phyloP scores from a whole-genome alignment of 2,888 invertebrate species.

The Dexiosoma caninum region DNA sequence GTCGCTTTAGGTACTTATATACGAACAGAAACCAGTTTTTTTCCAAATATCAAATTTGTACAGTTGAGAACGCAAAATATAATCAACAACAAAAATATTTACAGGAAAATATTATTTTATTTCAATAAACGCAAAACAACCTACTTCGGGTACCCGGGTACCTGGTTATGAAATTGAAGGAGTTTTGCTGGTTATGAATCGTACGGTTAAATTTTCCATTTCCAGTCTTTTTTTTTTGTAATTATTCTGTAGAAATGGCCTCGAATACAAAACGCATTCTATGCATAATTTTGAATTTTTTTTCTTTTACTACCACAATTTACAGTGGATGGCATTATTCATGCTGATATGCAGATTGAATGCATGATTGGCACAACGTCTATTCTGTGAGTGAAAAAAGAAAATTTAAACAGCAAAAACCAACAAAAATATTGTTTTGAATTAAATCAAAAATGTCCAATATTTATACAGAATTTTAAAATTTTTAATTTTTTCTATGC shows the following conservation, averaged over 20 bases:
- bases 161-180: no score
- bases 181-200: no score
- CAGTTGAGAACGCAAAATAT: no score
- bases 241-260: neutral
- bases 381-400: neutral
- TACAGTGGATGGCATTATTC: conserved; percentile 21
- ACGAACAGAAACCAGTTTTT: no score
- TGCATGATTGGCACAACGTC: neutral
- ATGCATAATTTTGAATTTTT: conserved; percentile 7
- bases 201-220: neutral
- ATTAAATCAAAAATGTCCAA: conserved; percentile 10
- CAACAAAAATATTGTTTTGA: neutral
- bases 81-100: no score
- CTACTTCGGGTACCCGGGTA: no score
- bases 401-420: neutral
- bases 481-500: neutral
- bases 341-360: neutral
- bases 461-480: neutral
- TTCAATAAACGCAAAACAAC: no score
- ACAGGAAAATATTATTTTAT: no score
- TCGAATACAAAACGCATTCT: neutral
- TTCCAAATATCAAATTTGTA: no score
- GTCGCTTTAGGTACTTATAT: no score
- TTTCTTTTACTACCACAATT: neutral
- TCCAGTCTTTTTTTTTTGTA: neutral